These are phyloP conservation scores for Cydia strobilella DNA, from an alignment of 1,140 invertebrate genomes.

Conservation along the genomic window DNA sequence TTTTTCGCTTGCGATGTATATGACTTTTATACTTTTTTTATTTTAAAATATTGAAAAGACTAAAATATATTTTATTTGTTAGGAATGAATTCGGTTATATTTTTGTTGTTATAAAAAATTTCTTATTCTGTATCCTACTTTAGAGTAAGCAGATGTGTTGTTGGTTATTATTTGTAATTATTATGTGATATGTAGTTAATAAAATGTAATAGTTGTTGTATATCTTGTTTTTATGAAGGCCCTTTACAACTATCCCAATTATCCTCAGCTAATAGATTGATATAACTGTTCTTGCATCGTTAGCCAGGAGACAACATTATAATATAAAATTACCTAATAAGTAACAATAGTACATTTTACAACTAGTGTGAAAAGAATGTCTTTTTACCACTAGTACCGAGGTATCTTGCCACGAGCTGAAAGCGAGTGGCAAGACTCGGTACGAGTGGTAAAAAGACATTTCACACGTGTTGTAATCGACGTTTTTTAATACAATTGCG, in stretches of 20 bases:
- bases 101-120: slow-evolving; percentile 19
- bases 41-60: slow-evolving; percentile 28
- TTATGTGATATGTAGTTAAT: slow-evolving; percentile 37
- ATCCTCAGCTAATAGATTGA: too few relatives aligned
- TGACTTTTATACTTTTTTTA: slow-evolving; percentile 24
- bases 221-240: background rate
- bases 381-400: too few relatives aligned
- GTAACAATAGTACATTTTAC: too few relatives aligned
- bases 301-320: too few relatives aligned
- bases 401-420: too few relatives aligned
- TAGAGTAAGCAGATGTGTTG: slow-evolving; percentile 28
- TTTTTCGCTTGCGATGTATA: background rate
- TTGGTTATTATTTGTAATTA: slow-evolving; percentile 33
- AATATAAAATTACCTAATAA: too few relatives aligned
- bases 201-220: slow-evolving; percentile 33
- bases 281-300: too few relatives aligned
- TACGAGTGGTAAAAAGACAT: too few relatives aligned
- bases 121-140: slow-evolving; percentile 20
- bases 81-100: background rate
- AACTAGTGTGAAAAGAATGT: too few relatives aligned
- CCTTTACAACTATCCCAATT: background rate
- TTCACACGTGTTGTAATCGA: too few relatives aligned
- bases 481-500: too few relatives aligned
- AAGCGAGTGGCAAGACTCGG: too few relatives aligned
- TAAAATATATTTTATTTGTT: slow-evolving; percentile 21